Evolutionary conservation across 2,888 invertebrate genomes (phyloP).

Genomic region (Tipula confusa): DNA sequence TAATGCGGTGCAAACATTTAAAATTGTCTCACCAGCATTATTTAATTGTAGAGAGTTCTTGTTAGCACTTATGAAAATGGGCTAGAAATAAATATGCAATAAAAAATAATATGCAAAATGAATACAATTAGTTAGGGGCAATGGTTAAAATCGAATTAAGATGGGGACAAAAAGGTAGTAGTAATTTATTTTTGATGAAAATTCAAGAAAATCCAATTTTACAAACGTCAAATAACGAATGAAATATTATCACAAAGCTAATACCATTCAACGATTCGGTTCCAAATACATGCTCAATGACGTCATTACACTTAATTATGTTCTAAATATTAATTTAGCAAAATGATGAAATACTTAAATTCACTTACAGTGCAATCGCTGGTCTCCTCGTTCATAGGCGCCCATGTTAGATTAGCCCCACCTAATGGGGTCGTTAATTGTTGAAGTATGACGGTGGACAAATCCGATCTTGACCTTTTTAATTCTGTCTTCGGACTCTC

Average conservation of each 20-base stretch:
- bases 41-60: conserved; percentile 72
- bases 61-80: conserved; percentile 73
- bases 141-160: no score
- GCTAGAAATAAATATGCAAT: conserved; percentile 56
- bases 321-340: background rate
- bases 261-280: no score
- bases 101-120: no score
- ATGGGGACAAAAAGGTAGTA: no score
- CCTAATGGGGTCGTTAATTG: conserved; percentile 66
- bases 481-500: conserved; percentile 56
- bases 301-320: no score
- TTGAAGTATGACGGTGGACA: conserved; percentile 67
- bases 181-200: background rate
- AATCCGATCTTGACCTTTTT: conserved; percentile 60
- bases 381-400: conserved; percentile 50
- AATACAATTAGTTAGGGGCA: no score
- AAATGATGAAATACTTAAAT: background rate
- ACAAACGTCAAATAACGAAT: no score
- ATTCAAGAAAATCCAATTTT: no score
- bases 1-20: conserved; percentile 76
- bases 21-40: conserved; percentile 74
- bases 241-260: no score
- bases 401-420: conserved; percentile 52
- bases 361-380: conserved; percentile 49
- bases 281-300: no score